Evolutionary conservation across 2,797 vertebrate species (phyloP).

Genomic region (Delichon dasypus): DNA sequence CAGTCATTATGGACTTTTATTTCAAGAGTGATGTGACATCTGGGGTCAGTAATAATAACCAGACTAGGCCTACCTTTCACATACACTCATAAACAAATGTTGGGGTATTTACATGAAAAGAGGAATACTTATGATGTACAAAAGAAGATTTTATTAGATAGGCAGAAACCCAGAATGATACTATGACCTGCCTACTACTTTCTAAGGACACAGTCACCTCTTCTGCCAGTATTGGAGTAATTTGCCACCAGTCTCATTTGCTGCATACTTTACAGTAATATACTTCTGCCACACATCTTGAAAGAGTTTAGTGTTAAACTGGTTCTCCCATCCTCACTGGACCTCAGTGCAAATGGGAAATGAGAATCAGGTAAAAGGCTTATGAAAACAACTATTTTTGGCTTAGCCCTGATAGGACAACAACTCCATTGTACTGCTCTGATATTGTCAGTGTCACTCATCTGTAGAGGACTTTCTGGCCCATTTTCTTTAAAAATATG

Average conservation of each 20-base stretch:
- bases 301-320: not conserved
- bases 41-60: not conserved
- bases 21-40: not conserved
- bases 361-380: constrained; percentile 33
- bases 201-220: not conserved
- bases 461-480: constrained; percentile 45
- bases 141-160: not conserved
- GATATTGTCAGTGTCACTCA: constrained; percentile 17
- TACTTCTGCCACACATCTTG: not conserved
- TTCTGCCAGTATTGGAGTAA: not conserved
- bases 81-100: not conserved
- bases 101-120: not conserved
- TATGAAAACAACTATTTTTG: constrained; percentile 60
- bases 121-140: not conserved
- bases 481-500: constrained; percentile 38
- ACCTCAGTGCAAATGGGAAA: not conserved
- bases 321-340: not conserved
- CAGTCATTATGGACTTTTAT: not conserved
- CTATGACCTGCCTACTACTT: not conserved
- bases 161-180: not conserved
- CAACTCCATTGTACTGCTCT: not conserved
- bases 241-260: not conserved
- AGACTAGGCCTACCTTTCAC: not conserved
- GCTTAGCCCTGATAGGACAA: constrained; percentile 10
- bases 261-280: not conserved